Evolutionary conservation across 2,113 vertebrate genomes (phyloP).

Genomic region (Ptilonorhynchus violaceus): DNA sequence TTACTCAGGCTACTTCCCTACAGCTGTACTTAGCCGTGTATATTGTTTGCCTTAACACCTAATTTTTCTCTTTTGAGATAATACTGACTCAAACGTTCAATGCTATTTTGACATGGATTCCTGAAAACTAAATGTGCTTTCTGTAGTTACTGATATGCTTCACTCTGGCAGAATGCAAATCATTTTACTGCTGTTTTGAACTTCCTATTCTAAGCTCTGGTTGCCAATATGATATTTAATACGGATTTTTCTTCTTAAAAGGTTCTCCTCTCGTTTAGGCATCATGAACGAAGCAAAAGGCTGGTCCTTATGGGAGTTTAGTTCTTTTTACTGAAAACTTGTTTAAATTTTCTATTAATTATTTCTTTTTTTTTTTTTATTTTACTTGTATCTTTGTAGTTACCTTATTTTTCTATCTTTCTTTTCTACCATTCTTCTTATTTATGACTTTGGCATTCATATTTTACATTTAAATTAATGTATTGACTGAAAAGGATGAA

Average conservation of each 20-base stretch:
- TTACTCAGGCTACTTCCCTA: not conserved
- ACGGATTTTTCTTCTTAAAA: not conserved
- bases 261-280: not conserved
- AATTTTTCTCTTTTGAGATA: conserved; percentile 48
- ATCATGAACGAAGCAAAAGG: not conserved
- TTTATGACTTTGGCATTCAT: not conserved
- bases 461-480: not conserved
- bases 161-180: not conserved
- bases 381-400: not conserved
- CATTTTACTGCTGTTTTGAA: not conserved
- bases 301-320: not conserved
- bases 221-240: not conserved
- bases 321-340: not conserved
- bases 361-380: not conserved
- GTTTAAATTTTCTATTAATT: not conserved
- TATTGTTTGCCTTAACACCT: not conserved
- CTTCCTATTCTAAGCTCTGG: not conserved
- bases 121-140: not conserved
- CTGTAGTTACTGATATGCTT: not conserved
- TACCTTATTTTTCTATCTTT: not conserved
- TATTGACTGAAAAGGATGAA: not conserved
- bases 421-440: not conserved
- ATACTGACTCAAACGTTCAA: not conserved
- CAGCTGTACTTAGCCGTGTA: not conserved
- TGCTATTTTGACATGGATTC: not conserved